Evolutionary conservation across 2,797 vertebrate species (phyloP).

Genomic region (Chaunax sp.): DNA sequence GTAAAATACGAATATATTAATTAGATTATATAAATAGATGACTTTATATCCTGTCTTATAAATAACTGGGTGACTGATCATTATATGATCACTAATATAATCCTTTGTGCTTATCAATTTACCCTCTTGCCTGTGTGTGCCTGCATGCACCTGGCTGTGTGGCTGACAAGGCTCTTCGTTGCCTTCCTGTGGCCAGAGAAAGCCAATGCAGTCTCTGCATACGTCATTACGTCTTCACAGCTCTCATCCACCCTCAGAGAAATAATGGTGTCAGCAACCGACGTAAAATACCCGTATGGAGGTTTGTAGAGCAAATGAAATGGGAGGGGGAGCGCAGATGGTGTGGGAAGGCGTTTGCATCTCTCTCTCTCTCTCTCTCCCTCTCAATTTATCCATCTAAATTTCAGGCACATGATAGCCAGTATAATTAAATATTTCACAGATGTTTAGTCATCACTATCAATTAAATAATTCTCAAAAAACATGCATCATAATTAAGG

Average conservation of each 20-base stretch:
- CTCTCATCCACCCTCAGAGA: constrained; percentile 12
- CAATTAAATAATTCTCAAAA: too few species aligned
- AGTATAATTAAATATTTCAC: too few species aligned
- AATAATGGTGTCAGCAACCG: constrained; percentile 31
- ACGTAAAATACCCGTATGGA: constrained; percentile 74
- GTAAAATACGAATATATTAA: neutral
- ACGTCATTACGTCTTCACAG: constrained; percentile 35
- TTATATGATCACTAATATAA: neutral
- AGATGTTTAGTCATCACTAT: too few species aligned
- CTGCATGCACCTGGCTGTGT: constrained; percentile 44
- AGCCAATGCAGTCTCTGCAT: constrained; percentile 68
- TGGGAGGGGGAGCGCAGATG: constrained; percentile 55
- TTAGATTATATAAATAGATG: neutral
- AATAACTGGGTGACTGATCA: neutral
- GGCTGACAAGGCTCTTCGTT: constrained; percentile 75
- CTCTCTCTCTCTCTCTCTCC: constrained; percentile 3
- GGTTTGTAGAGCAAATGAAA: constrained; percentile 66
- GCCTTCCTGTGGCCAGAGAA: constrained; percentile 82
- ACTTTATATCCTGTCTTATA: neutral
- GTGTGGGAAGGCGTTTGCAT: neutral
- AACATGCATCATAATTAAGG: neutral
- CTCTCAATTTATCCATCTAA: too few species aligned
- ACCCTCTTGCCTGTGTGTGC: constrained; percentile 11
- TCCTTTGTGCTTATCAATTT: constrained; percentile 16
- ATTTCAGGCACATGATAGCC: too few species aligned